Base-by-base conservation (phyloP, 2,888 invertebrate species). In the Elmis aenea region DNA sequence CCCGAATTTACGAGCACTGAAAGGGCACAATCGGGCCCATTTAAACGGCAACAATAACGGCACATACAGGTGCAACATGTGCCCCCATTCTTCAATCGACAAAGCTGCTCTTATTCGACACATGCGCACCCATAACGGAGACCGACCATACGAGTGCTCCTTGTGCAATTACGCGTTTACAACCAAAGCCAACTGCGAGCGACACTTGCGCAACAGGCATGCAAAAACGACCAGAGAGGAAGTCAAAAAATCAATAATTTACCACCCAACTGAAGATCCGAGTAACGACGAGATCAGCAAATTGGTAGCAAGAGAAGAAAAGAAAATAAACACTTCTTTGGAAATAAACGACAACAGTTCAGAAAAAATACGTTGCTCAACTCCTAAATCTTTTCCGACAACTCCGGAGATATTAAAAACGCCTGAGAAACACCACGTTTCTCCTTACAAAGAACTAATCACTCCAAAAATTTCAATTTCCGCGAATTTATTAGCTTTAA, bases 151-250 rank as follows among this genome's bases (percentile, higher is more conserved):
- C 61, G 91, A 93, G 64, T 96, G 95, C 61, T 82, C 85, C 1
- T 77, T 94, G n/a, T 96, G 96, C 66, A 90, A 90, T 58, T 94
- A 91, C 60, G 93, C 94, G 2, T 96, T 96, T 66, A 95, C 95
- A 13, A 95, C 95, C 1, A 94, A 95, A 70, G 94, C 95, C 1
- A 95, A 96, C 62, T 96, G 96, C 64, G 95, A 96, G 68, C 75
- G 95, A 3, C 95, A 96, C 65, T 75, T 95, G 53, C 76, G 93
- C 47, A 95, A 95, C 64, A 79, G 92, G 13, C 95, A 95, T 58
- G 83, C 85, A 0, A 90, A 90, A 66, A 77, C 81, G 1, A 83
- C 85, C 1, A 77, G 91, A 33, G 89, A 92, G 51, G 92, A 94
- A 52, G 86, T 94, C 0, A 90, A 92, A 61, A 81, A 83, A 47